Evolutionary conservation across 2,888 invertebrate species (phyloP), one percentile per base, ranked within the genome.

Genomic region (Latrodectus hesperus): DNA sequence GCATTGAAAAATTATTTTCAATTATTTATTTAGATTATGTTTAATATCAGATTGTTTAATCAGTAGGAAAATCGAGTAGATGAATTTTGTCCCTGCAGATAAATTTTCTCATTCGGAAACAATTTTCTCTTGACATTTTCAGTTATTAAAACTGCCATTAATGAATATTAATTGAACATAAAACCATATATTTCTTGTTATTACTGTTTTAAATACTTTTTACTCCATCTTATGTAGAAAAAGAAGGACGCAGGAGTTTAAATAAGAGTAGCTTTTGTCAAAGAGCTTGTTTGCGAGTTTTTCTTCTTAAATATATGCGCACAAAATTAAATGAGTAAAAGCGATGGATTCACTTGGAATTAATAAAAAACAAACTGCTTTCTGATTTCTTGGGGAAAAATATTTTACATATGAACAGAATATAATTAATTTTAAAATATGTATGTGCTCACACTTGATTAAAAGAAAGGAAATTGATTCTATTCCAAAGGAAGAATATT

Each of bases 371-470:
- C 73, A 81, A 73, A 65, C 65, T 73, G 26, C 72, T 17, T 73
- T 73, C 53, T 22, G 70, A 78, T 74, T 74, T 74, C 55, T 53
- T 53, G 67, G 55, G 52, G 55, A 52, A 79, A 65, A 73, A 16
- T 73, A 60, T 72, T 52, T 26, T 65, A 10, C 17, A 9, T 67
- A 77, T 51, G 17, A 67, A 53, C 22, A 67, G 22, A 17, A 55
- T 52, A 65, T 81, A 73, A 81, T 81, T 73, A 81, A 73, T 81
- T 81, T 81, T 80, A 26, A 73, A 81, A 55, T 67, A 67, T 67
- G 67, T 52, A 67, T 67, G 73, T 67, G 51, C 52, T 77, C 51
- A 67, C 77, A 51, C 67, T 77, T 11, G 49, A 52, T 76, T 38
- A 65, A n/a, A 49, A 65, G 51, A 67, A 51, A 77, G n/a, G 77